phyloP scores from a whole-genome alignment of 2,797 vertebrate species.

The Vireo griseus region DNA sequence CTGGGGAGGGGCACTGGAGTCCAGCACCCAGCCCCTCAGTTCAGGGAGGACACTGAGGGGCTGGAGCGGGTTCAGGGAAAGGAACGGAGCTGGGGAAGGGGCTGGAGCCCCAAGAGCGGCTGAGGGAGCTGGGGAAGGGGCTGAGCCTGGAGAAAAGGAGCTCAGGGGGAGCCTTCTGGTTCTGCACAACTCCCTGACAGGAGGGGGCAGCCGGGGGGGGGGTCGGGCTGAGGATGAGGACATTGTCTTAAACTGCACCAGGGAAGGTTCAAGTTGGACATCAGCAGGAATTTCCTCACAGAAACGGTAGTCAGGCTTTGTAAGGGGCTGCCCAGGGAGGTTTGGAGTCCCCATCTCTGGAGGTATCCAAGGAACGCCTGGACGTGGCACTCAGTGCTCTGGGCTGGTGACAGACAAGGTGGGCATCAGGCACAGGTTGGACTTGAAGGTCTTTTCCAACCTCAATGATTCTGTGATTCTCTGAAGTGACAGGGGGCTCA shows the following conservation, averaged over 20 bases:
- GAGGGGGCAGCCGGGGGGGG: not conserved
- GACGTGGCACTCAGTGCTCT: not conserved
- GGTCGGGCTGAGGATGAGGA: not conserved
- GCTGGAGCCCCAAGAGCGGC: rapidly evolving
- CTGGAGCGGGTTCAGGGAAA: not conserved
- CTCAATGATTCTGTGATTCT: not conserved
- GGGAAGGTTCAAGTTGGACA: too few relatives aligned
- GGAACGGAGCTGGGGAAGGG: not conserved
- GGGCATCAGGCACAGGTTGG: rapidly evolving
- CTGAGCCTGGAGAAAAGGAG: not conserved
- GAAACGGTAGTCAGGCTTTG: rapidly evolving
- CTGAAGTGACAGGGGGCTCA: not conserved
- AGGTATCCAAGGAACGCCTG: not conserved
- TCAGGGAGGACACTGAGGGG: not conserved
- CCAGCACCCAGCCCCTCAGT: not conserved
- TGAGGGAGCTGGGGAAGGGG: not conserved
- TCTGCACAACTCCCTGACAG: not conserved
- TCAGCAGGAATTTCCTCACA: not conserved
- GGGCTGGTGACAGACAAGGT: not conserved
- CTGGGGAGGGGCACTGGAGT: too few relatives aligned
- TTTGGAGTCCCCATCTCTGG: not conserved
- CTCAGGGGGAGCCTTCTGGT: not conserved
- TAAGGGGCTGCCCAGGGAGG: not conserved
- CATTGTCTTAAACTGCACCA: rapidly evolving
- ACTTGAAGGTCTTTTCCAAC: not conserved